These are phyloP conservation scores for Riparia riparia DNA, from an alignment of 2,113 vertebrate genomes.

Conservation along the genomic window DNA sequence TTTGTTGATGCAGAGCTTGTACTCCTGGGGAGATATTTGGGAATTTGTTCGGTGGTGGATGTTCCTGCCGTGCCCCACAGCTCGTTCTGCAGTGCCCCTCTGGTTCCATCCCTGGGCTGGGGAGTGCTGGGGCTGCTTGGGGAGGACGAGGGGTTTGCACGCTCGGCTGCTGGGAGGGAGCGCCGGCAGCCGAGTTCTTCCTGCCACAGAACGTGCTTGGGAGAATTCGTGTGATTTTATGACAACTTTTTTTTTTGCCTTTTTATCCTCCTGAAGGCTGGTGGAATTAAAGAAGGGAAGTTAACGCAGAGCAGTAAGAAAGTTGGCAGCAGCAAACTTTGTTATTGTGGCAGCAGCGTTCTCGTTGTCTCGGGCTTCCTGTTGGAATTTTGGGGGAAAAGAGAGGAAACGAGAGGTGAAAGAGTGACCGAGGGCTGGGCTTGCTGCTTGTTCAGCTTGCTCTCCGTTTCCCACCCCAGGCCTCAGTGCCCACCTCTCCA, in stretches of 20 bases:
- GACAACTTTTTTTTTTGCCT: neutral
- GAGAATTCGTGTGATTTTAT: neutral
- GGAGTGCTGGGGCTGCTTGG: neutral
- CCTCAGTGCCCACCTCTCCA: neutral
- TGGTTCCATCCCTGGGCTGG: neutral
- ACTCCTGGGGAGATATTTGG: neutral
- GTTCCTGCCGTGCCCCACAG: accelerated
- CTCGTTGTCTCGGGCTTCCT: neutral
- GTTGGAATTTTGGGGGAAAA: neutral
- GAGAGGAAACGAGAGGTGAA: neutral
- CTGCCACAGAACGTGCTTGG: accelerated
- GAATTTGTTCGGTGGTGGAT: accelerated
- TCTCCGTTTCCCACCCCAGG: neutral
- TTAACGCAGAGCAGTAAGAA: neutral
- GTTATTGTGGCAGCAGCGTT: neutral
- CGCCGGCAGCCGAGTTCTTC: accelerated
- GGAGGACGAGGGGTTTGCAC: accelerated
- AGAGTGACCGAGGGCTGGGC: neutral
- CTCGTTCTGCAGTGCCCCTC: neutral
- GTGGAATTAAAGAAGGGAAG: neutral
- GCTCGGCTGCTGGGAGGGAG: neutral
- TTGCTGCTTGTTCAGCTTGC: neutral
- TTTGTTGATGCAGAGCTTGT: neutral
- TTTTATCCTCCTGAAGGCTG: neutral
- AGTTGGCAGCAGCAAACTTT: conserved; percentile 33